phyloP scores from a whole-genome alignment of 2,888 invertebrate species.

The Diadromus collaris region DNA sequence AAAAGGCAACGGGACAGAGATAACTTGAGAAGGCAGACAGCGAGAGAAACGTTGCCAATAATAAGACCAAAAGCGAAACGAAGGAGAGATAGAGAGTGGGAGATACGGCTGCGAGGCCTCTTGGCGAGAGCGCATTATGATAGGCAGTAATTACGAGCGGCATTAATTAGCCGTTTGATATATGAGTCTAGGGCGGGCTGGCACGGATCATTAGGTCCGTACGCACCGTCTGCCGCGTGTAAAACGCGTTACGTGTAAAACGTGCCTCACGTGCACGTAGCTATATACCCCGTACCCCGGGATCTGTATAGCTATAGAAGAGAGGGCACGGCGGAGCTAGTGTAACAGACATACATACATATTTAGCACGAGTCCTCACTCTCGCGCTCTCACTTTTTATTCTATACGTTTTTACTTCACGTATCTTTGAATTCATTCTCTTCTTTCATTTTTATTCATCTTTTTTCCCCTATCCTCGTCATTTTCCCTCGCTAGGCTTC shows the following conservation, averaged over 20 bases:
- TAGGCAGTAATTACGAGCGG: slow-evolving; percentile 75
- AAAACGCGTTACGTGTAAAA: slow-evolving; percentile 57
- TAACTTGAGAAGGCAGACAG: background rate
- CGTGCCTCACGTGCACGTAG: slow-evolving; percentile 50
- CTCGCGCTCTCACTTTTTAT: slow-evolving; percentile 50
- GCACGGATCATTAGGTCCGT: slow-evolving; percentile 73
- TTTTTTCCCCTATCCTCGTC: slow-evolving; percentile 20
- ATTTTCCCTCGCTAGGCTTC: background rate
- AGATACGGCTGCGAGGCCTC: slow-evolving; percentile 53
- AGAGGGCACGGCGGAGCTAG: background rate
- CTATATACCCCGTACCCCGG: slow-evolving; percentile 20
- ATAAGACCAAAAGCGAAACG: slow-evolving; percentile 33
- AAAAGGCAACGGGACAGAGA: background rate
- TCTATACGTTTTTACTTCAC: slow-evolving; percentile 11
- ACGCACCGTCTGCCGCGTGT: slow-evolving; percentile 62
- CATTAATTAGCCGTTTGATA: slow-evolving; percentile 77
- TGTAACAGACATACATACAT: slow-evolving; percentile 5
- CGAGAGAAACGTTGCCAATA: slow-evolving; percentile 35
- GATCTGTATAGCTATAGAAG: slow-evolving; percentile 25
- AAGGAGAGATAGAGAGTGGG: slow-evolving; percentile 31
- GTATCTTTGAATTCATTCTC: background rate
- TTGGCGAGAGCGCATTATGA: slow-evolving; percentile 69
- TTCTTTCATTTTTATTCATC: background rate
- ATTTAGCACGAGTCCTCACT: slow-evolving; percentile 42
- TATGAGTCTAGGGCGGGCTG: slow-evolving; percentile 70